Conservation (phyloP, 2,888 invertebrate genomes). For the Willowsia nigromaculata region DNA sequence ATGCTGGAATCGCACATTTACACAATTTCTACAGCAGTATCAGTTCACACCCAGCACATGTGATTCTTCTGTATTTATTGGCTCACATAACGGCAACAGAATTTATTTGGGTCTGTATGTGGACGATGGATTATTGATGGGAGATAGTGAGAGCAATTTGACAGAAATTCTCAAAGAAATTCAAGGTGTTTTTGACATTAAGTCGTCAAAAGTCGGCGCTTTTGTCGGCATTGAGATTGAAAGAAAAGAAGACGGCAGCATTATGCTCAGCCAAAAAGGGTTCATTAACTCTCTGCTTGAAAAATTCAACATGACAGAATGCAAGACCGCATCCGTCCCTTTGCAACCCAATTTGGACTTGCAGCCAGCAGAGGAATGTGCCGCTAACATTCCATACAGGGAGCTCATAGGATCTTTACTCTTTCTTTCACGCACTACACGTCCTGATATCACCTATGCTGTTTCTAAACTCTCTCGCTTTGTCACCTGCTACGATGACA, state of each 20-base stretch:
- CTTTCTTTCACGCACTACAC: slow-evolving; percentile 71
- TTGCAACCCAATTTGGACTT: slow-evolving; percentile 51
- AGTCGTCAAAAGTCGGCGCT: too few relatives aligned
- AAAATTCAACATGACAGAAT: slow-evolving; percentile 56
- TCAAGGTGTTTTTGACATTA: too few relatives aligned
- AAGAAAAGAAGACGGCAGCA: not conserved
- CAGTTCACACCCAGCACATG: slow-evolving; percentile 45
- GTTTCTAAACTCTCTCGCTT: slow-evolving; percentile 75
- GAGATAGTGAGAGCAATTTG: too few relatives aligned
- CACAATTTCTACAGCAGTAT: slow-evolving; percentile 21
- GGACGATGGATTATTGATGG: too few relatives aligned
- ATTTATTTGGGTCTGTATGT: too few relatives aligned
- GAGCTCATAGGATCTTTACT: slow-evolving; percentile 75
- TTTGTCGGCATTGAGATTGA: slow-evolving; percentile 30
- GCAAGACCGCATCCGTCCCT: slow-evolving; percentile 42
- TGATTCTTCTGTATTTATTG: slow-evolving; percentile 68
- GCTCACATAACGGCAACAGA: not conserved
- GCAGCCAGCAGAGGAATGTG: not conserved
- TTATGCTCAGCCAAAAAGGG: slow-evolving; percentile 26
- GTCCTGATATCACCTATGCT: slow-evolving; percentile 76
- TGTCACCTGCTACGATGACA: slow-evolving; percentile 62
- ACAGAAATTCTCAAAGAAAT: too few relatives aligned
- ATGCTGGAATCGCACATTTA: slow-evolving; percentile 72
- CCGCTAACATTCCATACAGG: slow-evolving; percentile 66
- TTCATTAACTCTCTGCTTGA: slow-evolving; percentile 26